phyloP scores from a whole-genome alignment of 2,113 vertebrate genomes.

The Paradisaea rubra region DNA sequence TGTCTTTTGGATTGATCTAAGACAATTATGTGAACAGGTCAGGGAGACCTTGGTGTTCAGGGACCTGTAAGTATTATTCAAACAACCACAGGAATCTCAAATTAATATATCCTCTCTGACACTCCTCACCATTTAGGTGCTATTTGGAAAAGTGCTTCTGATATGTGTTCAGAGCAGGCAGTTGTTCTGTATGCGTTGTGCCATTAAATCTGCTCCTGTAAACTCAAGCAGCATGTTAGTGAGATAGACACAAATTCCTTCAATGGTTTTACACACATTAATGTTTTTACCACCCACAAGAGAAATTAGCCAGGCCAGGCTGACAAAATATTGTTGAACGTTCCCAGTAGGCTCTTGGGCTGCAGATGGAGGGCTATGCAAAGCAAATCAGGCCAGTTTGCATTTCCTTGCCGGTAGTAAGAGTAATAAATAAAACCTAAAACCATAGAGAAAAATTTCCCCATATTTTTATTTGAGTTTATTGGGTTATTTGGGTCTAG shows the following conservation, averaged over 20 bases:
- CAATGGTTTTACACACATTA: not conserved
- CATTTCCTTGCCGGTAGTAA: not conserved
- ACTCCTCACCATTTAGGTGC: not conserved
- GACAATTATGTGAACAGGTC: not conserved
- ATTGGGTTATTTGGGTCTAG: not conserved
- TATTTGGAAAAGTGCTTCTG: not conserved
- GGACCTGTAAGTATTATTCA: not conserved
- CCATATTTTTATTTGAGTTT: not conserved
- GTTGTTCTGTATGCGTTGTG: not conserved
- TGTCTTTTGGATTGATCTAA: not conserved
- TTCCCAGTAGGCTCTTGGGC: not conserved
- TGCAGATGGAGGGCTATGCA: not conserved
- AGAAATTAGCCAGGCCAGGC: not conserved
- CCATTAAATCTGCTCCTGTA: not conserved
- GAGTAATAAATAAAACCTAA: not conserved
- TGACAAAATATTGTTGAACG: not conserved
- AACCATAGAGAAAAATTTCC: not conserved
- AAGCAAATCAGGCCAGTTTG: not conserved
- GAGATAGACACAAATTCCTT: not conserved
- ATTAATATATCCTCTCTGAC: not conserved
- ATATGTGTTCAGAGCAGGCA: not conserved
- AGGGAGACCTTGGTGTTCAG: not conserved
- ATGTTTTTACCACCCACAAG: not conserved
- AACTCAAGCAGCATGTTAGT: not conserved
- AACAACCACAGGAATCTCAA: not conserved